Base-by-base conservation (phyloP, 2,113 vertebrate genomes). In the Onychostruthus taczanowskii region DNA sequence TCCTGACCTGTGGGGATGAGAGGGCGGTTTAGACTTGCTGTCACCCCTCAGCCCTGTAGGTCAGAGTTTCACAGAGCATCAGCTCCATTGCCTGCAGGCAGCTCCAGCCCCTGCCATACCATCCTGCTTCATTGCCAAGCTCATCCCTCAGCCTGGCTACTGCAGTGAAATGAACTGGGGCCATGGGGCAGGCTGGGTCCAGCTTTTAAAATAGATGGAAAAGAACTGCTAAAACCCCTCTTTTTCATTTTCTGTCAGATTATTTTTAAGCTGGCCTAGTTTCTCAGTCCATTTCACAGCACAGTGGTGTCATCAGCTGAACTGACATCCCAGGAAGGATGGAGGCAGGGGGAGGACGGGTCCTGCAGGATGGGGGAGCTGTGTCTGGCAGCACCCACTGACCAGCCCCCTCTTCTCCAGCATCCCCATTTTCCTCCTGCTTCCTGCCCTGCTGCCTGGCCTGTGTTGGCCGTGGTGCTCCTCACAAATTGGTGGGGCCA, bases 181-280 rank as follows among this genome's bases (percentile, higher is more conserved):
- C 2, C 7, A n/a, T 22, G 41, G 41, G 39, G 21, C 13, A 17
- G 18, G 22, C 35, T 7, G 2, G 19, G 13, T 67, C 52, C 16
- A 47, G 49, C 26, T 94, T 94, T 77, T 83, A 64, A 87, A 95
- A 82, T 22, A 91, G n/a, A 69, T 47, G 35, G 16, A 14, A 12
- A 27, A 73, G 79, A 78, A 3, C 19, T n/a, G 39, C 22, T 50
- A 27, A 62, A 68, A 33, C 28, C 9, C 17, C 4, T 44, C 17
- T 28, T 62, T 49, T 74, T 70, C 20, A 7, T 52, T 64, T 90
- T 82, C 84, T 69, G 23, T 80, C 35, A 41, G 53, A 46, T 80
- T 95, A 82, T 92, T 90, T 95, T 95, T 94, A 82, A 94, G 43
- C 33, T 91, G 88, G n/a, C 95, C 74, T 94, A 75, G 30, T 76